A percentile compares a stretch with the other conserved stretches of the same genome.
Conservation (phyloP, 1,140 invertebrate species). For the Saccostrea cuccullata region DNA sequence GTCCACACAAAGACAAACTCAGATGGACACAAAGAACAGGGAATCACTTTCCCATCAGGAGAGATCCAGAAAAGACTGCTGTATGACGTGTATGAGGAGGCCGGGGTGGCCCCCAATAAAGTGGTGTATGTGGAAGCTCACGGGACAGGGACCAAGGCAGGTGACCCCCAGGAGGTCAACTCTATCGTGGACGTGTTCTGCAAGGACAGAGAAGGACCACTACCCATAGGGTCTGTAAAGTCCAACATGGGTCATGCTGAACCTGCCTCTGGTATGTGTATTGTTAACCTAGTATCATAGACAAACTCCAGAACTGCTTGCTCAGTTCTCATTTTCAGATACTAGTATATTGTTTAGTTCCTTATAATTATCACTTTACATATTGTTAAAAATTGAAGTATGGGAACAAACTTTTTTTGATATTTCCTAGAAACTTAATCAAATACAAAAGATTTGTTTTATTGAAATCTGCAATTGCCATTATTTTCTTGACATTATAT, state of each 20-base stretch:
- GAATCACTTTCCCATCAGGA: conserved; percentile 94
- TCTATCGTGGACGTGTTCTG: conserved; percentile 95
- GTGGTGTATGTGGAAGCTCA: conserved; percentile 96
- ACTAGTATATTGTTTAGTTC: too few relatives aligned
- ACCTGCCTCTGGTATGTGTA: conserved; percentile 89
- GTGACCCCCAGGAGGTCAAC: conserved; percentile 97
- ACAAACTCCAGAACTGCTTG: too few relatives aligned
- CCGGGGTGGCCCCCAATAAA: conserved; percentile 87
- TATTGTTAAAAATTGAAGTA: too few relatives aligned
- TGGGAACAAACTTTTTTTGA: too few relatives aligned
- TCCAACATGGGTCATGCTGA: conserved; percentile 99
- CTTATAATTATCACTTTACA: too few relatives aligned
- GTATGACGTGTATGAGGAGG: conserved; percentile 90
- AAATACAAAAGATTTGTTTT: too few relatives aligned
- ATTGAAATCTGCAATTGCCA: too few relatives aligned
- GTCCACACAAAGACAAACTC: conserved; percentile 92
- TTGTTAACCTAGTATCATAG: neutral
- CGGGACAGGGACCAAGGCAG: conserved; percentile 94
- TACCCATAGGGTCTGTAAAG: conserved; percentile 96
- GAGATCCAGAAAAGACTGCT: conserved; percentile 92
- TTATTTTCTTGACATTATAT: too few relatives aligned
- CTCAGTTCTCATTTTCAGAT: too few relatives aligned
- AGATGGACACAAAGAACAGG: conserved; percentile 90
- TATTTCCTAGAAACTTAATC: too few relatives aligned
- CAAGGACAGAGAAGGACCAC: conserved; percentile 84